phyloP scores from a whole-genome alignment of 2,797 vertebrate species.

The Acanthurus leucopareius region DNA sequence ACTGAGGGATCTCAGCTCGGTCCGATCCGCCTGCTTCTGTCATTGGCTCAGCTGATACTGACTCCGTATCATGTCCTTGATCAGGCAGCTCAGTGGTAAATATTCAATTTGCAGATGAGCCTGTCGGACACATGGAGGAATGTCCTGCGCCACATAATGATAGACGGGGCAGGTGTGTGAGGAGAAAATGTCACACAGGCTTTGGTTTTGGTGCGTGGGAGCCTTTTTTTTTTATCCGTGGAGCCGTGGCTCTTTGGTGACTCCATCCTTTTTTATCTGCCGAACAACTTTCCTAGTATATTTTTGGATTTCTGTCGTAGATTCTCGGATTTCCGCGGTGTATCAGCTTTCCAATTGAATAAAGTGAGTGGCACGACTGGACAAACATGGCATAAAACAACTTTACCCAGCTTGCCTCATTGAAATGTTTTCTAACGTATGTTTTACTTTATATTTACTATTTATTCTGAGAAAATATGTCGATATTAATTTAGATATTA shows the following conservation, averaged over 20 bases:
- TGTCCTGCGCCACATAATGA: conserved; percentile 3
- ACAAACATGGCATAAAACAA: not conserved
- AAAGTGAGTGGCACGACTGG: not conserved
- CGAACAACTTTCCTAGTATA: not conserved
- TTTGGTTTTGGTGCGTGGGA: conserved; percentile 6
- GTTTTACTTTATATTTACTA: not conserved
- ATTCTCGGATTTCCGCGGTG: not conserved
- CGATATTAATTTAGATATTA: not conserved
- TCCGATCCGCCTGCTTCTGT: not conserved
- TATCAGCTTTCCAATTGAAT: conserved; percentile 33
- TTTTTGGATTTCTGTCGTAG: not conserved
- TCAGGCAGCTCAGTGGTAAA: not conserved
- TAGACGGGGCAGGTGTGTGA: conserved; percentile 48
- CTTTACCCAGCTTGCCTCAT: not conserved
- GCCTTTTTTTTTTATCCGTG: not conserved
- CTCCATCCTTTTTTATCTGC: not conserved
- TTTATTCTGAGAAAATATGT: not conserved
- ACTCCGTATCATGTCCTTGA: not conserved
- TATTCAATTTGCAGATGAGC: not conserved
- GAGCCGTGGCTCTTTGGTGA: not conserved
- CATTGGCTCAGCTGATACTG: not conserved
- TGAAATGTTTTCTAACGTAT: not conserved
- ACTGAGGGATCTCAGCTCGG: conserved; percentile 2
- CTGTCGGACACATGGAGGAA: conserved; percentile 12
- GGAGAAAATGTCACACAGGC: conserved; percentile 1